phyloP scores from a whole-genome alignment of 2,113 vertebrate species.

The Carassius auratus region DNA sequence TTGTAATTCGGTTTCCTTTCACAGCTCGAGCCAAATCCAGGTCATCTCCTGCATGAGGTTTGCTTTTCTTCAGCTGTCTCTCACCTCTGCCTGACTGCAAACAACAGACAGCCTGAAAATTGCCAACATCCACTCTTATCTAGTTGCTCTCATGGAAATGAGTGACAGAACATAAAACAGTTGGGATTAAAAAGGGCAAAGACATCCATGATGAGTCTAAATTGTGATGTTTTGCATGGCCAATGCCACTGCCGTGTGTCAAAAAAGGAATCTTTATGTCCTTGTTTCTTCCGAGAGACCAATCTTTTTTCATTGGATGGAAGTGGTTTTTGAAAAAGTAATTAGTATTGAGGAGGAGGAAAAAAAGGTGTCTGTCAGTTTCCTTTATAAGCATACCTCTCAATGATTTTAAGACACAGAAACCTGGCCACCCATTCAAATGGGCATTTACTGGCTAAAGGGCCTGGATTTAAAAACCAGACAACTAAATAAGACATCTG shows the following conservation, averaged over 20 bases:
- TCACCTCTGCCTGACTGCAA: constrained; percentile 31
- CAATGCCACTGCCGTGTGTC: no score
- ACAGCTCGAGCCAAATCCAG: constrained; percentile 50
- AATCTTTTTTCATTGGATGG: background rate
- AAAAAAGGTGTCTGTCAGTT: constrained; percentile 41
- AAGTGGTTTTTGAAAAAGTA: constrained; percentile 41
- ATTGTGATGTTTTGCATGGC: constrained; percentile 5
- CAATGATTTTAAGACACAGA: no score
- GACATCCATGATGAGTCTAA: constrained; percentile 28
- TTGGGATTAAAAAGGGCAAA: constrained; percentile 50
- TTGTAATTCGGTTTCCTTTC: constrained; percentile 58
- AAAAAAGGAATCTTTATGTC: background rate
- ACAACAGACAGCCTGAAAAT: constrained; percentile 41
- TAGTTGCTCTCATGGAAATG: constrained; percentile 43
- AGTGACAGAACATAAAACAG: constrained; percentile 37
- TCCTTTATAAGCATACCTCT: constrained; percentile 7
- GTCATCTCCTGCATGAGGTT: constrained; percentile 47
- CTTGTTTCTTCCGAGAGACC: constrained; percentile 11
- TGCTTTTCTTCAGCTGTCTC: constrained; percentile 28
- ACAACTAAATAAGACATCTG: no score
- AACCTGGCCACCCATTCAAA: no score
- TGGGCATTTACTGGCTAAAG: no score
- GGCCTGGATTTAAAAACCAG: no score
- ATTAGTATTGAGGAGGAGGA: constrained; percentile 39
- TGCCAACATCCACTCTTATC: constrained; percentile 30